Base-by-base conservation (phyloP, 2,888 invertebrate species). In the Chelonus formosanus region DNA sequence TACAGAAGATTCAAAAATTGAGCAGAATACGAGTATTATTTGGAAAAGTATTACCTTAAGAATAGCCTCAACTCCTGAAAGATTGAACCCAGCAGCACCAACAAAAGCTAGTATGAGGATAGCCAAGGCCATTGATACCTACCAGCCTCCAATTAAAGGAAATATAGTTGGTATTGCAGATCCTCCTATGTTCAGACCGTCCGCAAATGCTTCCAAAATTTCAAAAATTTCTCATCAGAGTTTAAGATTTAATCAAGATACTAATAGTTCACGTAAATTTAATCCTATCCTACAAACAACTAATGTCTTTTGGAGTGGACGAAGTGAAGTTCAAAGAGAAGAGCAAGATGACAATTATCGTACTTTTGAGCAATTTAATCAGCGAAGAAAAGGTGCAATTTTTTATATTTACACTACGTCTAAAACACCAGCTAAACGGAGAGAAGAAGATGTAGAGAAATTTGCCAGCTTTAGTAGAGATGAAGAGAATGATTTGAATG, bases 51-150 rank as follows among this genome's bases (percentile, higher is more conserved):
- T 61, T 10, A 32, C 55, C 4, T 34, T 57, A n/a, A 50, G 53
- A 45, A 57, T 61, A n/a, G 63, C 63, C 6, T 50, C 50, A 10
- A 40, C 45, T n/a, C 32, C 50, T 35, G 43, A 45, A 10, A 45
- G 31, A 7, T 47, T 45, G 8, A 20, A 8, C 40, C 6, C 6
- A 20, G 4, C 35, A 44, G 50, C 57, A 10, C 60, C 50, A 3
- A 47, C 63, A 47, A 48, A 55, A 55, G 35, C 67, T 35, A 78
- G 66, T 61, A 76, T 76, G 63, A 74, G 80, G 3, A 74, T 77
- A 34, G 76, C 80, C 8, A 81, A 81, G 65, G 80, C 80, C 3
- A 80, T 81, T 20, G 78, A 76, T 52, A 64, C 74, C 36, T 72
- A 78, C 62, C 71, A 68, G 58, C 72, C 76, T 3, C 70, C 73